Percentiles rank a stretch among this genome's conserved stretches.
Evolutionary conservation across 2,888 invertebrate genomes (phyloP).

Genomic region (Acronicta psi): DNA sequence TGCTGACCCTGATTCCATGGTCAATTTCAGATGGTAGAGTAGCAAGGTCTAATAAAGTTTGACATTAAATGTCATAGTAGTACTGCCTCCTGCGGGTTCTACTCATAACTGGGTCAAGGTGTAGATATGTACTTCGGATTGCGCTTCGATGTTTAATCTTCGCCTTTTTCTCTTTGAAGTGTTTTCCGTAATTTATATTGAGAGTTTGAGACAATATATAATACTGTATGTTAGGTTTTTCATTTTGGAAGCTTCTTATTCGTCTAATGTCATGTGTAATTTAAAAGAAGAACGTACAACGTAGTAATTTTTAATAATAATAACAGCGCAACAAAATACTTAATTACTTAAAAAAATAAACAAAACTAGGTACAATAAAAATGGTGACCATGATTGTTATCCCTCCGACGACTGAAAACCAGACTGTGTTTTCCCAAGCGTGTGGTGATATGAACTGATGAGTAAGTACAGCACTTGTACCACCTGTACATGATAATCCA

Average conservation of each 20-base stretch:
- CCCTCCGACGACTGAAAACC: too few relatives aligned
- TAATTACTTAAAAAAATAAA: too few relatives aligned
- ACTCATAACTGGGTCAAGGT: constrained; percentile 55
- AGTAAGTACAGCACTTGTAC: neutral
- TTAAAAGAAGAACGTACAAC: too few relatives aligned
- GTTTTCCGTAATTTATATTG: constrained; percentile 7
- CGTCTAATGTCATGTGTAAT: too few relatives aligned
- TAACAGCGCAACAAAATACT: too few relatives aligned
- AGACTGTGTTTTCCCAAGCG: too few relatives aligned
- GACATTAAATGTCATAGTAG: constrained; percentile 26
- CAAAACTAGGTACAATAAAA: too few relatives aligned
- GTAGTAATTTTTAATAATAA: too few relatives aligned
- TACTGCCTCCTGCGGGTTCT: constrained; percentile 41
- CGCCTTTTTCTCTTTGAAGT: constrained; percentile 12
- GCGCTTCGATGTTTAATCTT: constrained; percentile 31
- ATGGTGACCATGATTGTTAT: too few relatives aligned
- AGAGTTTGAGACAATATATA: neutral
- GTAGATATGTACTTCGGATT: constrained; percentile 7
- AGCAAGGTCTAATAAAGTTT: constrained; percentile 34
- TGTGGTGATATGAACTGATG: neutral
- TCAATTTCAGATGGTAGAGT: constrained; percentile 14
- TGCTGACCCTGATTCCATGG: constrained; percentile 15
- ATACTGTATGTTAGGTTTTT: neutral
- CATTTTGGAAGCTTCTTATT: too few relatives aligned
- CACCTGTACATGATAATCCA: too few relatives aligned